Evolutionary conservation across 2,888 invertebrate genomes (phyloP), one percentile per base, ranked within the genome.

Genomic region (Salpingus planirostris): DNA sequence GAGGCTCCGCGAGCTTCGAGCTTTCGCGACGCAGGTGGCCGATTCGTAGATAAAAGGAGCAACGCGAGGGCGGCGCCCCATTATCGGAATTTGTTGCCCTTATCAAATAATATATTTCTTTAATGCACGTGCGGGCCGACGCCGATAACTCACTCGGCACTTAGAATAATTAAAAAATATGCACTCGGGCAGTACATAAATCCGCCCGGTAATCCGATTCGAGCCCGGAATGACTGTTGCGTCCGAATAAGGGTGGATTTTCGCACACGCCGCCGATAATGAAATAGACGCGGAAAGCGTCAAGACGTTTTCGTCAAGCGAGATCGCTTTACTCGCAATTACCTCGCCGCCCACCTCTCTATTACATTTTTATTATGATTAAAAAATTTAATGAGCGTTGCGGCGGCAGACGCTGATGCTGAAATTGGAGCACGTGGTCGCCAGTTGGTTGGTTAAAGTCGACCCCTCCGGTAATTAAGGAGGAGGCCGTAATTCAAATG

Each of bases 11-110:
- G n/a, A n/a, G n/a, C n/a, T n/a, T n/a, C 21, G 25, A 22, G 15
- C 27, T 24, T 24, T 14, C 13, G 13, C 31, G 33, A 31, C 38
- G 7, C 38, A 38, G 38, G 38, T 38, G 38, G 38, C 31, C 29
- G 31, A 38, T 38, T 22, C 15, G 12, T 11, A 28, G 34, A 34
- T 38, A 35, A 38, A 31, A 35, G 35, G 31, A 28, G 29, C 29
- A 24, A 21, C 25, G 30, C 11, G n/a, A 24, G 23, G 13, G 22
- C 24, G 27, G 27, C 23, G 5, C 21, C 31, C 38, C 43, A 45
- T 45, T 45, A 45, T 43, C 43, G 38, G 38, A 45, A 45, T 45
- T 45, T 45, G 43, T 39, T 38, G 32, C 42, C 38, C 30, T 43
- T 35, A 38, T 37, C 38, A 40, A 42, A 43, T 45, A 37, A 45